phyloP scores from a whole-genome alignment of 2,113 vertebrate species.

The Rafetus swinhoei region DNA sequence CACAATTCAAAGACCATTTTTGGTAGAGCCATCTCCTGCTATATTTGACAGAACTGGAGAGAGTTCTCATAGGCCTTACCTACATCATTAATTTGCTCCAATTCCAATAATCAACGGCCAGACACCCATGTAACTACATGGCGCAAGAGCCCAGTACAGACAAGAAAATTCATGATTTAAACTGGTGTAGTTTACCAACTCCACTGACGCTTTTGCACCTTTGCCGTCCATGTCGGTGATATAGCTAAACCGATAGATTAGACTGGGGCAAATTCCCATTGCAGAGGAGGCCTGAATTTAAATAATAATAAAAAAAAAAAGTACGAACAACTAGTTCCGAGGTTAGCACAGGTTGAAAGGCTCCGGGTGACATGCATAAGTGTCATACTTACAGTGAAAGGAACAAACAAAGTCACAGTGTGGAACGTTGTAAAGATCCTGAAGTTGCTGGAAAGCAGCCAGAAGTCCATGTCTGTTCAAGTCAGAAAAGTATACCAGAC shows the following conservation, averaged over 20 bases:
- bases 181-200: neutral
- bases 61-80: neutral
- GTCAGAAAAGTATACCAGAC: conserved; percentile 26
- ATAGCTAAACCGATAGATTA: neutral
- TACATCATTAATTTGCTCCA: fast-evolving
- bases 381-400: fast-evolving
- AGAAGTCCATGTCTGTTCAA: neutral
- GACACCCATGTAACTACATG: neutral
- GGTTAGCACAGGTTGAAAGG: neutral
- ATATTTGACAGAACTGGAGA: neutral
- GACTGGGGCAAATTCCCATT: neutral
- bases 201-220: fast-evolving
- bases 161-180: neutral
- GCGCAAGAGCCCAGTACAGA: neutral
- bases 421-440: neutral
- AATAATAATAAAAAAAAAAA: neutral
- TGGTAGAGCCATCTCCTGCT: neutral
- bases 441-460: neutral
- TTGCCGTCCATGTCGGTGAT: neutral
- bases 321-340: neutral
- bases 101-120: neutral
- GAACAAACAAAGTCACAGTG: fast-evolving
- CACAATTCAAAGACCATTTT: neutral
- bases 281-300: neutral
- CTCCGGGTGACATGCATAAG: neutral